Conservation (phyloP, 2,888 invertebrate genomes). For the Teinopalpus imperialis region DNA sequence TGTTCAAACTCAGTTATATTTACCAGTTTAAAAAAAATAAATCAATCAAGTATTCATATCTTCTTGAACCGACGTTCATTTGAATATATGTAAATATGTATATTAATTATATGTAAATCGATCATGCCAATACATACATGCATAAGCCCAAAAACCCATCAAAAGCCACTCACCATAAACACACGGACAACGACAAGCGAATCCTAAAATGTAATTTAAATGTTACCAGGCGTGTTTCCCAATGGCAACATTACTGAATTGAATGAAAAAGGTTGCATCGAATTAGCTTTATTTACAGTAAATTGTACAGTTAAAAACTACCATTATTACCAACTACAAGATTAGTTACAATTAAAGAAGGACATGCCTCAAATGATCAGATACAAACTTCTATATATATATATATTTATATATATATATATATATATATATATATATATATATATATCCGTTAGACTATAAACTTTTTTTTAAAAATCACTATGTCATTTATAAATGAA, state of each 20-base stretch:
- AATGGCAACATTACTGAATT: constrained; percentile 23
- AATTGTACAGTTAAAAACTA: constrained; percentile 23
- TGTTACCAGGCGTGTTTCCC: constrained; percentile 27
- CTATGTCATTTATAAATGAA: no score
- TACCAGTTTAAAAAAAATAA: no score
- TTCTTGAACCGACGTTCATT: no score
- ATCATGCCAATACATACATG: constrained; percentile 30
- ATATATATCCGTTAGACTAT: no score
- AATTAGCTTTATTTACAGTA: constrained; percentile 23
- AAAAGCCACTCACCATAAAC: constrained; percentile 52
- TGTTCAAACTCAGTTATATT: no score
- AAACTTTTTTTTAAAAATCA: no score
- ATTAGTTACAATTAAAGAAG: background rate
- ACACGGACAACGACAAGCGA: constrained; percentile 32
- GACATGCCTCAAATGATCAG: background rate
- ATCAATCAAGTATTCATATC: no score
- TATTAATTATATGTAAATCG: no score
- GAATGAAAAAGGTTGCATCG: constrained; percentile 3
- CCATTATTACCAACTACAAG: constrained; percentile 11
- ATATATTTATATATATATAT: no score
- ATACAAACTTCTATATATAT: no score
- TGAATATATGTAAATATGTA: no score
- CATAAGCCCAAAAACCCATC: constrained; percentile 31
- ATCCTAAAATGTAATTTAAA: constrained; percentile 27
- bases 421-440: no score